Evolutionary conservation across 2,888 invertebrate genomes (phyloP), one percentile per base, ranked within the genome.

Genomic region (Amphipoea lucens): DNA sequence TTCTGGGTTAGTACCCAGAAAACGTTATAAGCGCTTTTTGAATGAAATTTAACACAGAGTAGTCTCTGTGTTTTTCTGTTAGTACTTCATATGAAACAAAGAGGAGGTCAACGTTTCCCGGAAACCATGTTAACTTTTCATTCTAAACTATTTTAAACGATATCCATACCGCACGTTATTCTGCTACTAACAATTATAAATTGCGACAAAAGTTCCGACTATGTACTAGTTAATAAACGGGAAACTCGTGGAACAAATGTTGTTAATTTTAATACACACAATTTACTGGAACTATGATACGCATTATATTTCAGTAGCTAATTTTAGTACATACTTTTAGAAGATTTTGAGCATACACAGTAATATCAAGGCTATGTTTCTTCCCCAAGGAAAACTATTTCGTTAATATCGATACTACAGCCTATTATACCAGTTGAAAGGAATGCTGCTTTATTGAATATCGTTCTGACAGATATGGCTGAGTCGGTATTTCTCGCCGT

Each of bases 141-240:
- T 60, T 29, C 5, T 4, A n/a, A 82, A 71, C 66, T 48, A 67
- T 63, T 67, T 36, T 5, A 36, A 48, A 63, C 62, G 63, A 6
- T n/a, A 9, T 48, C 11, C 54, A 36, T n/a, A 63, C 23, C 29
- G 20, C 40, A 36, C 6, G 23, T 60, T 70, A 66, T 66, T 76
- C 14, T 42, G 36, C 63, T 54, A 5, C 6, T 72, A 83, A 78
- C 78, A 42, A 63, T 40, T 36, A 72, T 45, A 63, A 68, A 72
- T 82, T 78, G 36, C 17, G 6, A 11, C 14, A n/a, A 57, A 72
- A 78, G 63, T 78, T 78, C 17, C n/a, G 42, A 57, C 40, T 20
- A 3, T 36, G 20, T 57, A 68, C n/a, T 63, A 1, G 54, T 76
- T 45, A 57, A 48, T 72, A 51, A 57, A 72, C 57, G 11, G 70